phyloP scores from a whole-genome alignment of 2,888 invertebrate genomes.

The Neelides folsomi region DNA sequence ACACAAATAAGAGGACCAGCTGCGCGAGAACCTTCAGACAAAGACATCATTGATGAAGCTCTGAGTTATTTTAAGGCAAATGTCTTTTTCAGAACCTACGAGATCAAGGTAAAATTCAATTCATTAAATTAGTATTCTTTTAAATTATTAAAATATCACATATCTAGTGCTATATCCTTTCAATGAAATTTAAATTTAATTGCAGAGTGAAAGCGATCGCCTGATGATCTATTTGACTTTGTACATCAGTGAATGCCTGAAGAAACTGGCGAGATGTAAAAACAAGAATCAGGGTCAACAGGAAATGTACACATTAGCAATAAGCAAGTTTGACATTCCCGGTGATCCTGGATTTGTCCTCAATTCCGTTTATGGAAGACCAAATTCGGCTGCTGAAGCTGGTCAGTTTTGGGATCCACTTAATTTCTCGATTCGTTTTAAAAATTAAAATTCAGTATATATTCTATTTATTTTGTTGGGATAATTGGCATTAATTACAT shows the following conservation, averaged over 20 bases:
- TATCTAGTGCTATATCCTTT: too few relatives aligned
- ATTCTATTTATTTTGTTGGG: not conserved
- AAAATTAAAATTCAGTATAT: not conserved
- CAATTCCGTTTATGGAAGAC: constrained; percentile 87
- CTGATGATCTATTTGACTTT: constrained; percentile 93
- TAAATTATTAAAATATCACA: too few relatives aligned
- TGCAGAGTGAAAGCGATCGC: constrained; percentile 86
- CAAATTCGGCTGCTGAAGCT: constrained; percentile 60
- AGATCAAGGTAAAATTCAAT: constrained; percentile 65
- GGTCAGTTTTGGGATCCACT: constrained; percentile 43
- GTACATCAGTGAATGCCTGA: constrained; percentile 94
- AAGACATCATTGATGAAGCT: constrained; percentile 94
- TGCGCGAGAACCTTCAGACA: constrained; percentile 51
- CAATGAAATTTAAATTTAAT: constrained; percentile 30
- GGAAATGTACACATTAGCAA: constrained; percentile 92
- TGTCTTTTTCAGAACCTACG: constrained; percentile 96
- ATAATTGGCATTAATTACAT: not conserved
- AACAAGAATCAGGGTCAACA: constrained; percentile 78
- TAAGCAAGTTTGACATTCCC: constrained; percentile 89
- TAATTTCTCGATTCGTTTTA: constrained; percentile 1
- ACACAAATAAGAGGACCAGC: constrained; percentile 90
- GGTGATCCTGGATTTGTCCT: constrained; percentile 89
- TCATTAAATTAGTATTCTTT: too few relatives aligned
- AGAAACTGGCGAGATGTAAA: constrained; percentile 79
- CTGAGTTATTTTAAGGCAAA: constrained; percentile 96